phyloP scores from a whole-genome alignment of 2,888 invertebrate genomes.

The Pseudococcus jackbeardsleyi region DNA sequence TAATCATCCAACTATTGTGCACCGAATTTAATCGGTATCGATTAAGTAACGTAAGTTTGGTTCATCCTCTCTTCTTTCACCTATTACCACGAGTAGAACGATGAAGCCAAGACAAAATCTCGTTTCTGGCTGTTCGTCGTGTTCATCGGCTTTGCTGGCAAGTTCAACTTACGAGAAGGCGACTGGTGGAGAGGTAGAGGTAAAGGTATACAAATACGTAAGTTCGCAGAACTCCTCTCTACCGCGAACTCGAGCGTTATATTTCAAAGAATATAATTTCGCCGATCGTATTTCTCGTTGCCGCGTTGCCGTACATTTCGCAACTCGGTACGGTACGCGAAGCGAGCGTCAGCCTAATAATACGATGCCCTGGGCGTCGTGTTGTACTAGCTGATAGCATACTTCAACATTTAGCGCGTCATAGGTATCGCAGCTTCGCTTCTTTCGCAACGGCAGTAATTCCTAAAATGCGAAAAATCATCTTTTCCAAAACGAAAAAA shows the following conservation, averaged over 20 bases:
- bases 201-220: not conserved
- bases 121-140: not conserved
- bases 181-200: too few species aligned
- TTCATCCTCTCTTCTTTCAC: not conserved
- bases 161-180: constrained; percentile 3
- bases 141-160: not conserved
- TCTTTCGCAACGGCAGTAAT: not conserved
- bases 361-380: not conserved
- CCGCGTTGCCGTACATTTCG: not conserved
- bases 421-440: not conserved
- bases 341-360: not conserved
- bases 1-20: too few species aligned
- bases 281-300: not conserved
- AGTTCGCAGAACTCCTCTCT: not conserved
- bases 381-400: not conserved
- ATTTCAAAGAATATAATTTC: constrained; percentile 10
- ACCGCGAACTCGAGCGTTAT: not conserved
- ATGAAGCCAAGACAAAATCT: not conserved
- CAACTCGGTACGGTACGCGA: not conserved
- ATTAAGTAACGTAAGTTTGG: too few species aligned
- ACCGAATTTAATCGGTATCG: too few species aligned
- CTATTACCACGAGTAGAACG: not conserved
- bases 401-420: not conserved
- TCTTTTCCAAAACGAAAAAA: not conserved
- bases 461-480: not conserved